Conservation (phyloP, 2,797 vertebrate species). For the Lepidocolaptes lacrymiger region DNA sequence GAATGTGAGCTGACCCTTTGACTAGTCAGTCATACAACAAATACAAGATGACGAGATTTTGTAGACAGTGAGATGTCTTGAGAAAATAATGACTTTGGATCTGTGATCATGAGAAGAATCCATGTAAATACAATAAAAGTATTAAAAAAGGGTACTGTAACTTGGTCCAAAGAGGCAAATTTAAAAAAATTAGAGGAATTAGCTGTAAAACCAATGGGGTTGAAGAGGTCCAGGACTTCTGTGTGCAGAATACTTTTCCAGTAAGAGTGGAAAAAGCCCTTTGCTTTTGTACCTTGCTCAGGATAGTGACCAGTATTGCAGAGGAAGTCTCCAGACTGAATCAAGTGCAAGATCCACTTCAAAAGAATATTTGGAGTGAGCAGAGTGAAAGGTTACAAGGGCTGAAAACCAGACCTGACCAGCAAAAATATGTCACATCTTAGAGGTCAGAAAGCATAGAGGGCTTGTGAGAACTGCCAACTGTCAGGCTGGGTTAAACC, state of each 20-base stretch:
- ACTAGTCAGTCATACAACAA: not conserved
- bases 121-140: not conserved
- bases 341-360: not conserved
- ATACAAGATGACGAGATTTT: not conserved
- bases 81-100: not conserved
- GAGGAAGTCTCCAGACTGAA: not conserved
- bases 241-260: not conserved
- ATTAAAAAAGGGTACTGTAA: not conserved
- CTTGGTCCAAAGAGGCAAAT: not conserved
- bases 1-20: not conserved
- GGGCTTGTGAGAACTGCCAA: not conserved
- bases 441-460: constrained; percentile 5
- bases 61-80: not conserved
- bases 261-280: not conserved
- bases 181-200: not conserved
- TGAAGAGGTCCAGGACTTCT: not conserved
- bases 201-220: not conserved
- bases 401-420: not conserved
- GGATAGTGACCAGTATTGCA: not conserved
- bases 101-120: not conserved
- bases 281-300: not conserved
- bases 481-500: not conserved
- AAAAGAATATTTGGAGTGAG: not conserved
- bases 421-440: not conserved
- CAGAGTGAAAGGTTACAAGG: not conserved